Percentiles rank a stretch among this genome's conserved stretches.
These are phyloP conservation scores for Dynastes hyllus DNA, from an alignment of 2,888 invertebrate genomes.

Conservation along the genomic window DNA sequence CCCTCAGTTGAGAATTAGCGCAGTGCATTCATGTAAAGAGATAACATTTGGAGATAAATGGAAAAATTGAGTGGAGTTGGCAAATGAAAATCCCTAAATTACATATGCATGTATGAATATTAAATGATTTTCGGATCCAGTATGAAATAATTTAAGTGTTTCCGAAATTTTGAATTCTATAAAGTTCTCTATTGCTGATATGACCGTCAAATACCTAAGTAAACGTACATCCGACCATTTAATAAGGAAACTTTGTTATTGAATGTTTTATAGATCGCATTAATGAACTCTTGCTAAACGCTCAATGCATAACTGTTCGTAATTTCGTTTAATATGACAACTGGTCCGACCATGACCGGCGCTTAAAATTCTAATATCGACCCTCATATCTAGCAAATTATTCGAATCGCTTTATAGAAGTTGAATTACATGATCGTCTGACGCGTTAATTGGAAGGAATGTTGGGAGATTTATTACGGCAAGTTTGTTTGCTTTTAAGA, in stretches of 20 bases:
- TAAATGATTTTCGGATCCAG: too few species aligned
- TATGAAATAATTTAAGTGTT: too few species aligned
- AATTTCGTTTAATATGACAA: slow-evolving; percentile 19
- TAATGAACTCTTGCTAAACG: slow-evolving; percentile 1
- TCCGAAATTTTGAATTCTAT: too few species aligned
- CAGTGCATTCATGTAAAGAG: too few species aligned
- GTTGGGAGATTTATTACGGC: slow-evolving; percentile 2
- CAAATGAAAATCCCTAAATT: too few species aligned
- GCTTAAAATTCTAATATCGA: slow-evolving; percentile 28
- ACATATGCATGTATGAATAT: too few species aligned
- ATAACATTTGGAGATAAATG: too few species aligned
- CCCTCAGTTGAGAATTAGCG: too few species aligned
- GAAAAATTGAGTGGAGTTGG: too few species aligned
- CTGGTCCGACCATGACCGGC: neutral
- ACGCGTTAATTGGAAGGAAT: neutral
- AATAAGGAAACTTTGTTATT: slow-evolving; percentile 3
- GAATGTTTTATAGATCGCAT: neutral
- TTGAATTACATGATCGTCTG: neutral
- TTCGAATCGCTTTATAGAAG: neutral
- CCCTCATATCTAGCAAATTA: neutral
- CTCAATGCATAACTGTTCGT: neutral
- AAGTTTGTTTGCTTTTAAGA: neutral
- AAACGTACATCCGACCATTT: neutral
- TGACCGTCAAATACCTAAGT: neutral
- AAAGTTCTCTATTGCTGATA: too few species aligned